These are phyloP conservation scores for Buphagus erythrorhynchus DNA, from an alignment of 2,797 vertebrate species.

Conservation along the genomic window DNA sequence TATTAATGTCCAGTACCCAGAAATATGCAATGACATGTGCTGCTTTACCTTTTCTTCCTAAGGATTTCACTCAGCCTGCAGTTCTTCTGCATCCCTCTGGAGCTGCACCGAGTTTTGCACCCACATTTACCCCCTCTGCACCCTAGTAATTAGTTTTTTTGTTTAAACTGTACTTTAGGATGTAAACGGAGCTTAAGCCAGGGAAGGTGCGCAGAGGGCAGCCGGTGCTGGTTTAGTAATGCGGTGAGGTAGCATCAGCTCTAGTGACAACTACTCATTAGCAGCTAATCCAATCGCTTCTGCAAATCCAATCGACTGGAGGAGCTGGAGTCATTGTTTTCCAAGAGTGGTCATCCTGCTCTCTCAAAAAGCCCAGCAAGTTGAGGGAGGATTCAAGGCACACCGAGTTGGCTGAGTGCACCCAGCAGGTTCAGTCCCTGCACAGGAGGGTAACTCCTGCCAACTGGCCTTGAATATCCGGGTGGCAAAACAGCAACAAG, in stretches of 20 bases:
- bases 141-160: background rate
- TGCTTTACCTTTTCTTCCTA: background rate
- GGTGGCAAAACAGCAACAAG: fast-evolving
- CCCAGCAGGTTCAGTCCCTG: fast-evolving
- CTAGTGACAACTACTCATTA: slow-evolving; percentile 41
- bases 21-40: background rate
- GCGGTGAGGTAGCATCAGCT: background rate
- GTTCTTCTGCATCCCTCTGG: background rate
- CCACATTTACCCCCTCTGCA: no score
- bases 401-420: fast-evolving
- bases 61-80: background rate
- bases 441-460: fast-evolving
- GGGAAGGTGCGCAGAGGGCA: background rate
- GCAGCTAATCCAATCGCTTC: slow-evolving; percentile 19
- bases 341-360: background rate
- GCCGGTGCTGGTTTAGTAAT: background rate
- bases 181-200: background rate
- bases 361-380: background rate
- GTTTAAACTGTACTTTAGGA: background rate
- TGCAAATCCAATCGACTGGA: slow-evolving; percentile 20
- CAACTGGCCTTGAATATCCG: background rate
- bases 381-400: background rate
- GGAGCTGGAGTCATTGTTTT: background rate
- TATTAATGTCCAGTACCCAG: background rate
- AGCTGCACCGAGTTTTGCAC: background rate